Percentiles rank a stretch among this genome's conserved stretches.
These are phyloP conservation scores for Brotogeris chrysoptera DNA, from an alignment of 2,797 vertebrate genomes.

Conservation along the genomic window DNA sequence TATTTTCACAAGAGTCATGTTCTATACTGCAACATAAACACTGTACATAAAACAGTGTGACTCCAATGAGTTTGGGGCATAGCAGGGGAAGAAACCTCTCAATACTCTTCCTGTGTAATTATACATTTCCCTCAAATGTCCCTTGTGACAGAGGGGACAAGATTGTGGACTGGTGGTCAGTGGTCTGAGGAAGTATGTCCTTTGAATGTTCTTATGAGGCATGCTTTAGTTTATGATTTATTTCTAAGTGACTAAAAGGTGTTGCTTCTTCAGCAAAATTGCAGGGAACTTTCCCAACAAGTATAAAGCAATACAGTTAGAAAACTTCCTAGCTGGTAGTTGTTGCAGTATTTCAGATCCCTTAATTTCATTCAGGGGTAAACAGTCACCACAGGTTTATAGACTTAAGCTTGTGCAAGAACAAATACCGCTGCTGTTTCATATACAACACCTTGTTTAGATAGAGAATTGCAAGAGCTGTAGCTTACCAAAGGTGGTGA, in stretches of 20 bases:
- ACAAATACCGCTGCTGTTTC: background rate
- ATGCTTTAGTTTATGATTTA: background rate
- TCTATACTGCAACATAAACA: background rate
- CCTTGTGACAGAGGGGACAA: background rate
- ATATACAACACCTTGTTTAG: background rate
- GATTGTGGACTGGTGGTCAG: background rate
- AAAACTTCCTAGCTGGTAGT: background rate
- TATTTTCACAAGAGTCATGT: background rate
- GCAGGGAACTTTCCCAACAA: background rate
- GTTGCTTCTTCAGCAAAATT: background rate
- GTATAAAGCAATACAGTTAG: background rate
- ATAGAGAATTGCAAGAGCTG: background rate
- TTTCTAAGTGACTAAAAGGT: background rate
- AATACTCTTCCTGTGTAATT: background rate
- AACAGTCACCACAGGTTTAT: background rate
- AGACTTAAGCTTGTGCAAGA: background rate
- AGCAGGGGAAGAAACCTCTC: background rate
- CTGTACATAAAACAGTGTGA: background rate
- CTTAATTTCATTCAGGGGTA: fast-evolving
- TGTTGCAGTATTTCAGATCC: background rate
- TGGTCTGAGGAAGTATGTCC: background rate
- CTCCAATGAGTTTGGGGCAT: background rate
- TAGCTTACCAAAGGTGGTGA: background rate
- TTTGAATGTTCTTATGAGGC: background rate
- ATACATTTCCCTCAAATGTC: background rate